Percentiles rank a stretch among this genome's conserved stretches.
phyloP scores from a whole-genome alignment of 2,797 vertebrate species.

The Threskiornis aethiopicus region DNA sequence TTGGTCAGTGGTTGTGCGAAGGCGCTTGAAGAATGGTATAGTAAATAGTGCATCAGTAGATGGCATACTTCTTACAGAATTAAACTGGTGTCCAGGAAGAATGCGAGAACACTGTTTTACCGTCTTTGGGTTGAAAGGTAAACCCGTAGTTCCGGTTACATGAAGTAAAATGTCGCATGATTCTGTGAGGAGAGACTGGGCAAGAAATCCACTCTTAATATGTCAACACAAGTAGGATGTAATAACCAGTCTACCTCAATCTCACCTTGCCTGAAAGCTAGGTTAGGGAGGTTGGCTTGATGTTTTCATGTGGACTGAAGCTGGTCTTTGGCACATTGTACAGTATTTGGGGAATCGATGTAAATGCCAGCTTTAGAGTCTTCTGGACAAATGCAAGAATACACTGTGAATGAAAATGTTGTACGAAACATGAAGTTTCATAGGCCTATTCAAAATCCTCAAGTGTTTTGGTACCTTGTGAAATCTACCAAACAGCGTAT shows the following conservation, averaged over 20 bases:
- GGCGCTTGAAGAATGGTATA: background rate
- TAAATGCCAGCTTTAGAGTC: background rate
- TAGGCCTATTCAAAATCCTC: background rate
- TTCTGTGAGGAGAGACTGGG: background rate
- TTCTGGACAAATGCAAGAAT: background rate
- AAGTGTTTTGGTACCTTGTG: background rate
- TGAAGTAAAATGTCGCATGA: background rate
- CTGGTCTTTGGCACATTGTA: background rate
- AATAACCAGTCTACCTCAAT: background rate
- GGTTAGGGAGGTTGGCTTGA: background rate
- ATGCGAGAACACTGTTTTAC: background rate
- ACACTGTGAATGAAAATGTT: background rate
- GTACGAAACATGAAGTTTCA: background rate
- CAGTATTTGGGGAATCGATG: background rate
- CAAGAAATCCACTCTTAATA: background rate
- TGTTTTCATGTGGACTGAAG: background rate
- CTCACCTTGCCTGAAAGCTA: background rate
- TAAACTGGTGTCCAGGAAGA: background rate
- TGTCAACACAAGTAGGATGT: too few relatives aligned
- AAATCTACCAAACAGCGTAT: background rate
- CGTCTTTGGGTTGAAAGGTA: background rate
- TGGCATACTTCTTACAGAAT: constrained; percentile 26
- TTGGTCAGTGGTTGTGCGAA: background rate
- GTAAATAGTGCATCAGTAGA: constrained; percentile 1
- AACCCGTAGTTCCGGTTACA: accelerated